Conservation (phyloP, 2,888 invertebrate species). For the Cantharis lateralis region DNA sequence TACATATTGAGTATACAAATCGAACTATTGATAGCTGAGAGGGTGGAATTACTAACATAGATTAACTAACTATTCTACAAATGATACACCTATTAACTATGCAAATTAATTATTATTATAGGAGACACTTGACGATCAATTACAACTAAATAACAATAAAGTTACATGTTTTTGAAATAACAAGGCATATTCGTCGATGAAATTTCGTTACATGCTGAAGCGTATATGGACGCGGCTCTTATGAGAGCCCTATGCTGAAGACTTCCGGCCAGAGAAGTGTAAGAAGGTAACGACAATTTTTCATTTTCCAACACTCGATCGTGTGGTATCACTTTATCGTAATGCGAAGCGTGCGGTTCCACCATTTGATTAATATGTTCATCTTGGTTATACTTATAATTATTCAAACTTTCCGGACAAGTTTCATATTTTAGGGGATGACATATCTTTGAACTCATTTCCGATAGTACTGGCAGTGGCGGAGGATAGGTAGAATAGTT, state of each 20-base stretch:
- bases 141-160: background rate
- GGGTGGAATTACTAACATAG: conserved; percentile 52
- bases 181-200: conserved; percentile 18
- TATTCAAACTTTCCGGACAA: background rate
- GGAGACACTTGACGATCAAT: conserved; percentile 27
- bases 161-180: conserved; percentile 20
- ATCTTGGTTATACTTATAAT: background rate
- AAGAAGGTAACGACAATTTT: conserved; percentile 45
- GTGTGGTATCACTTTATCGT: background rate
- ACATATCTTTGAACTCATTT: conserved; percentile 8
- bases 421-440: background rate
- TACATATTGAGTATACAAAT: conserved; percentile 51
- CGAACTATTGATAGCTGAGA: conserved; percentile 51
- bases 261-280: conserved; percentile 46
- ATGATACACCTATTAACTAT: conserved; percentile 54
- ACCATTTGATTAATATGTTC: background rate
- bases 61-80: conserved; percentile 53
- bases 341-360: background rate
- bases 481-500: conserved; percentile 11
- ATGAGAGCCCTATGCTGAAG: conserved; percentile 46
- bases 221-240: conserved; percentile 49
- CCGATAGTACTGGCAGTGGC: background rate
- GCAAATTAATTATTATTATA: conserved; percentile 53
- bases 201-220: conserved; percentile 35
- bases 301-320: conserved; percentile 5